Evolutionary conservation across 2,888 invertebrate species (phyloP).

Genomic region (Volucella zonaria): DNA sequence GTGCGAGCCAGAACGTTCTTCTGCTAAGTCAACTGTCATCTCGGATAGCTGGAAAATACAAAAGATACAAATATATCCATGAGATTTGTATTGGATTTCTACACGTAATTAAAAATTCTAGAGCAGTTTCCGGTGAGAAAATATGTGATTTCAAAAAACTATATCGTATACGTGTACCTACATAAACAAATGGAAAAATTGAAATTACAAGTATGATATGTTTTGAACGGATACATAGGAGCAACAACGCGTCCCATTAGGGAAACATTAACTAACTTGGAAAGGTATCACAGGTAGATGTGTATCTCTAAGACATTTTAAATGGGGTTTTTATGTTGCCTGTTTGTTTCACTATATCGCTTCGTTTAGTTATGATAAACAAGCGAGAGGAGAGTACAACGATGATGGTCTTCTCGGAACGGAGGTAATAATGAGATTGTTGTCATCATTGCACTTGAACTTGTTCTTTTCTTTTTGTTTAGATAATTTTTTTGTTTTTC

Average conservation of each 20-base stretch:
- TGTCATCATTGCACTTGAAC: conserved; percentile 67
- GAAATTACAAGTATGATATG: no score
- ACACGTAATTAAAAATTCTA: conserved; percentile 12
- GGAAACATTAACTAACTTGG: conserved; percentile 27
- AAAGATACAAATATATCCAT: background rate
- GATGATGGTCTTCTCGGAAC: conserved; percentile 6
- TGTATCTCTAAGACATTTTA: conserved; percentile 38
- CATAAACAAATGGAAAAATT: no score
- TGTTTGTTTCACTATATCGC: conserved; percentile 35
- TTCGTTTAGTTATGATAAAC: conserved; percentile 25
- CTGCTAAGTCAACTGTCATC: conserved; percentile 94
- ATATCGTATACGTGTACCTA: background rate
- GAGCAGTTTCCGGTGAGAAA: conserved; percentile 51
- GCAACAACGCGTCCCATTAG: conserved; percentile 22
- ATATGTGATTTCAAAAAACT: conserved; percentile 50
- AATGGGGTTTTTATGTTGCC: conserved; percentile 43
- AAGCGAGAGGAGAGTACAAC: conserved; percentile 27
- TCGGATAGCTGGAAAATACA: conserved; percentile 89
- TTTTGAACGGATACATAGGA: no score
- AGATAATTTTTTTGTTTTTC: background rate
- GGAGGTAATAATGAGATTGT: conserved; percentile 44
- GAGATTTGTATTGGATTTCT: conserved; percentile 35
- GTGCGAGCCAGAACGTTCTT: conserved; percentile 95
- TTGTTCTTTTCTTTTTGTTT: conserved; percentile 33
- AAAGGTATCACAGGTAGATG: conserved; percentile 30